Percentiles rank a stretch among this genome's conserved stretches.
Conservation (phyloP, 2,888 invertebrate genomes). For the Sinotaia quadrata region DNA sequence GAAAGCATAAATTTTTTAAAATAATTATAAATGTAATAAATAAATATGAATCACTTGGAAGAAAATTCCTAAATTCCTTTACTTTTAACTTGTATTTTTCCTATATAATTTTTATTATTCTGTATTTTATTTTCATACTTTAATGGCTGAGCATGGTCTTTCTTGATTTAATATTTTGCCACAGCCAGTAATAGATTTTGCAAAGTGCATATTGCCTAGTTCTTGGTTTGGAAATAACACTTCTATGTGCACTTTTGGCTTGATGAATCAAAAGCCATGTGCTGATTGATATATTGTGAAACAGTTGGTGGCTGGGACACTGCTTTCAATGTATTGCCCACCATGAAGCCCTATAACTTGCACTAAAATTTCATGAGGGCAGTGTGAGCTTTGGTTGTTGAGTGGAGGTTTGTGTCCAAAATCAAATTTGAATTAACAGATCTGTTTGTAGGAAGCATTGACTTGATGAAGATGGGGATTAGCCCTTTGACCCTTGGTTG, state of each 20-base stretch:
- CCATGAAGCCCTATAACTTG: not conserved
- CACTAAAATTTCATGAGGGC: conserved; percentile 12
- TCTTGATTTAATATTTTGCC: conserved; percentile 7
- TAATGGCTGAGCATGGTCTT: conserved; percentile 20
- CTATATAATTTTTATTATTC: not conserved
- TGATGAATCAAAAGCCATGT: not conserved
- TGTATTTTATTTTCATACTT: conserved; percentile 1
- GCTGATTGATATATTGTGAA: not conserved
- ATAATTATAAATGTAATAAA: no score
- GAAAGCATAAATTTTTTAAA: no score
- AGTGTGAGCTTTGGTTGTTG: conserved; percentile 19
- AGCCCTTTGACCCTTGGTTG: not conserved
- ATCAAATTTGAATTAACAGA: conserved; percentile 18
- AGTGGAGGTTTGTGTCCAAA: conserved; percentile 8
- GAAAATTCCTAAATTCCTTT: no score
- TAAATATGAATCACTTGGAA: no score
- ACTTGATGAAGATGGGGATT: conserved; percentile 2
- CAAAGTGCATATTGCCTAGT: conserved; percentile 20
- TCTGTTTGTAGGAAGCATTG: conserved; percentile 21
- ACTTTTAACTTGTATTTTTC: not conserved
- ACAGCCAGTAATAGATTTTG: conserved; percentile 11
- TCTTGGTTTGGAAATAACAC: conserved; percentile 8
- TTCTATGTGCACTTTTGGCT: conserved; percentile 4
- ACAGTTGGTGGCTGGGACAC: conserved; percentile 15
- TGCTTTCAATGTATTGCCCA: conserved; percentile 15